Conservation (phyloP, 2,113 vertebrate species). For the Notarius lentiginosus region DNA sequence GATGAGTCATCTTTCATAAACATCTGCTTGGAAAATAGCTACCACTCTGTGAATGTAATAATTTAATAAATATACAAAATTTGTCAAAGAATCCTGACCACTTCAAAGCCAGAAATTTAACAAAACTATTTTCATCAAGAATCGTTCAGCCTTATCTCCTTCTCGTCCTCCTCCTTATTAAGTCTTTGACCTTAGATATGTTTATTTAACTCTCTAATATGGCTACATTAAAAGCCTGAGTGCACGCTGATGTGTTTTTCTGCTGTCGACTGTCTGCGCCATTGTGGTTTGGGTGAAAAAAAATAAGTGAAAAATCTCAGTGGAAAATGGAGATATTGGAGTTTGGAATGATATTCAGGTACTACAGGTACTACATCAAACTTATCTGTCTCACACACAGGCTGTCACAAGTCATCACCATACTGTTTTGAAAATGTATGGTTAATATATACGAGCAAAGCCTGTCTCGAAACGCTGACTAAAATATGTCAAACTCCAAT, state of each 20-base stretch:
- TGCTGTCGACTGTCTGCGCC: background rate
- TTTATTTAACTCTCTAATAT: conserved; percentile 7
- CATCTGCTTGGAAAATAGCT: background rate
- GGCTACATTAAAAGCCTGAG: conserved; percentile 10
- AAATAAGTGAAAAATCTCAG: background rate
- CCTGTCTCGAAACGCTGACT: conserved; percentile 20
- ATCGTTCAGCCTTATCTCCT: background rate
- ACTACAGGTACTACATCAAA: conserved; percentile 19
- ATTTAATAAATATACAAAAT: background rate
- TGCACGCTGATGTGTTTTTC: background rate
- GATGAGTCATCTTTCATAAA: background rate
- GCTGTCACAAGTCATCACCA: conserved; percentile 4
- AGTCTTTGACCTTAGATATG: conserved; percentile 4
- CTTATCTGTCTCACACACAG: conserved; percentile 4
- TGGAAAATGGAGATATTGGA: conserved; percentile 22
- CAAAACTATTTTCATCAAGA: background rate
- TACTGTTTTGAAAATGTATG: background rate
- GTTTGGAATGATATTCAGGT: background rate
- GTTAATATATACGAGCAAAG: background rate
- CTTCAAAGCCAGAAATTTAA: background rate
- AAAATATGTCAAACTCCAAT: conserved; percentile 29
- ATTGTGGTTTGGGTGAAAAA: background rate
- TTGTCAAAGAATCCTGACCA: background rate
- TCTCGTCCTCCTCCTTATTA: background rate
- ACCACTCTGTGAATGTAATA: background rate